Conservation (phyloP, 2,888 invertebrate species). For the Oscheius onirici region DNA sequence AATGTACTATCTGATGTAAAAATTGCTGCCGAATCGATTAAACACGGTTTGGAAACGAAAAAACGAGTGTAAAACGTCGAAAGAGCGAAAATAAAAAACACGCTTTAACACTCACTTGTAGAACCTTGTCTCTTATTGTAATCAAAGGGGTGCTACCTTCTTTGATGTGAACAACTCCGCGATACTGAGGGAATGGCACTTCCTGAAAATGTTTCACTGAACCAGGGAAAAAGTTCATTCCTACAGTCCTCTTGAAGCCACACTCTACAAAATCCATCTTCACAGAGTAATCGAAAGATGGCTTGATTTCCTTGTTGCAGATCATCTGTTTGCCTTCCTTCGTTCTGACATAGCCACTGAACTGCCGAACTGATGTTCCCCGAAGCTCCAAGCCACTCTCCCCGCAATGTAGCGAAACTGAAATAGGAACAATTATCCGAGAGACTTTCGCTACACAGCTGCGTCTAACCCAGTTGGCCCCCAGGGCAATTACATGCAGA, state of each 20-base stretch:
- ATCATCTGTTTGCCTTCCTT: conserved; percentile 49
- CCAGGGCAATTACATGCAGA: conserved; percentile 22
- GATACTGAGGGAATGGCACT: conserved; percentile 22
- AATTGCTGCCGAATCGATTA: no score
- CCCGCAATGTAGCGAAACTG: conserved; percentile 49
- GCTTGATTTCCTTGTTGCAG: conserved; percentile 46
- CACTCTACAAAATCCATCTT: conserved; percentile 60
- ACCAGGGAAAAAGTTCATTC: not conserved
- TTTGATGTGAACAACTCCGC: conserved; percentile 54
- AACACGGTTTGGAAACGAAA: no score
- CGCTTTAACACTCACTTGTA: conserved; percentile 37
- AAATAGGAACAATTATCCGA: conserved; percentile 23
- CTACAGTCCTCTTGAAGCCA: conserved; percentile 45
- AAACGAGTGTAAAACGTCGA: no score
- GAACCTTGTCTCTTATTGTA: conserved; percentile 63
- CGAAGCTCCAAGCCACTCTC: conserved; percentile 40
- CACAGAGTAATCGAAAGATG: conserved; percentile 48
- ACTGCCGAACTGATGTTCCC: conserved; percentile 41
- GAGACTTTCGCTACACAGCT: no score
- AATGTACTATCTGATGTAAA: no score
- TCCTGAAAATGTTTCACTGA: not conserved
- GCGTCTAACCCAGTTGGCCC: conserved; percentile 8
- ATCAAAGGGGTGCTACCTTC: conserved; percentile 64
- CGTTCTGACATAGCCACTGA: conserved; percentile 52
- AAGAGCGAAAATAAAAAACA: no score